Evolutionary conservation across 2,888 invertebrate species (phyloP), one percentile per base, ranked within the genome.

Genomic region (Mermis nigrescens): DNA sequence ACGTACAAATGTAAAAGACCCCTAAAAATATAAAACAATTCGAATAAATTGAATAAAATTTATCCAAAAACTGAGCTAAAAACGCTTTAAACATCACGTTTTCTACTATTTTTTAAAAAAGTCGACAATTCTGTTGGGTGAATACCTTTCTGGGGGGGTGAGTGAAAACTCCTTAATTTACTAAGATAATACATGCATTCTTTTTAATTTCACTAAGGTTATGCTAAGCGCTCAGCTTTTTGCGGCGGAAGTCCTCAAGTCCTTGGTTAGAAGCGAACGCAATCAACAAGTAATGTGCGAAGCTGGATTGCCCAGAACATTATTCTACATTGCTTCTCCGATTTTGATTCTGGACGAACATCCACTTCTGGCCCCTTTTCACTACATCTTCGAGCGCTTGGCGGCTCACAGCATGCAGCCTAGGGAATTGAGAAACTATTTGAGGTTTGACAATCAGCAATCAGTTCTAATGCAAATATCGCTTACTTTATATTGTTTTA

Each of bases 281-380:
- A 98, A 98, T 76, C 95, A 95, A 74, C 98, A 98, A 77, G 84
- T 92, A 62, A 92, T 98, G 92, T 95, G 95, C 74, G 68, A 89
- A 67, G 84, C 84, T 62, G 88, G 88, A 1, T 82, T 95, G 72
- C 87, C 87, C 12, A 85, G 66, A 4, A 62, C 64, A 45, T 60
- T 71, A 38, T 62, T 71, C 54, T 58, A 61, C 2, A 66, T 70
- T 2, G 66, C 67, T n/a, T 62, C 62, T 22, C 60, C 63, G 32
- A 59, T 71, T 28, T 68, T 71, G 54, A 63, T 66, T 4, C 57
- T 60, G 45, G 64, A 65, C 22, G 62, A 81, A 81, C 90, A 92
- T 76, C 82, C 86, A 12, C 78, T 98, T 45, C 90, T 95, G 76
- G 82, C 85, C 58, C 84, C 89, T 46, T 78, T 92, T 64, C 90